Evolutionary conservation across 2,113 vertebrate genomes (phyloP).

Genomic region (Euleptes europaea): DNA sequence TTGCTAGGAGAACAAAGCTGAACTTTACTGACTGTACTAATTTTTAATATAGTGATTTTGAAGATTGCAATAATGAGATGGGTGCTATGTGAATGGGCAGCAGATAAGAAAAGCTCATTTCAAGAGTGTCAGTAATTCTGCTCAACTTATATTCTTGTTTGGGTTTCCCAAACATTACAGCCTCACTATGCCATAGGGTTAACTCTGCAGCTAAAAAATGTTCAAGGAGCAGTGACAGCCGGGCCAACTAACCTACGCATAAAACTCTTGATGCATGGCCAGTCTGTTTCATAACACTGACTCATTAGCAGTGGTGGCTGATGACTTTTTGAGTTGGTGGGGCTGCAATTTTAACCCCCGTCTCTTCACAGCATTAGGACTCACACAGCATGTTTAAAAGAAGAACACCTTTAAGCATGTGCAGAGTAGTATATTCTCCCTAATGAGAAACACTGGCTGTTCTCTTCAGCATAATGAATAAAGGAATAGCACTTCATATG

Average conservation of each 20-base stretch:
- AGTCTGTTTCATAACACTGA: not conserved
- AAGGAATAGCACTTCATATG: too few species aligned
- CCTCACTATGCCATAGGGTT: not conserved
- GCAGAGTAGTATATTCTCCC: too few species aligned
- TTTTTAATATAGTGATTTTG: not conserved
- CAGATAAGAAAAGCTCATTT: not conserved
- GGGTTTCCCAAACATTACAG: not conserved
- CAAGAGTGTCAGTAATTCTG: not conserved
- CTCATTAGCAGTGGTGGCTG: not conserved
- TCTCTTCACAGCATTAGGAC: too few species aligned
- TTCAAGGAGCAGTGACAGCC: not conserved
- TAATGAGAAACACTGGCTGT: too few species aligned
- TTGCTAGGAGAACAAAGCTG: not conserved
- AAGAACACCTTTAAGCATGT: too few species aligned
- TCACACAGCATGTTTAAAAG: too few species aligned
- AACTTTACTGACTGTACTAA: not conserved
- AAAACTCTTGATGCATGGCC: constrained; percentile 3
- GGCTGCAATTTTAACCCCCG: too few species aligned
- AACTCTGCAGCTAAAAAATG: not conserved
- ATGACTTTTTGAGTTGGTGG: not conserved
- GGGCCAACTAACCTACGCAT: not conserved
- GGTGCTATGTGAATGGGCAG: not conserved
- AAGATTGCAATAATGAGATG: not conserved
- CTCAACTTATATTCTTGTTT: not conserved
- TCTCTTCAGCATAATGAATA: too few species aligned